Percentiles rank a stretch among this genome's conserved stretches.
Evolutionary conservation across 2,113 vertebrate genomes (phyloP).

Genomic region (Ginglymostoma cirratum): DNA sequence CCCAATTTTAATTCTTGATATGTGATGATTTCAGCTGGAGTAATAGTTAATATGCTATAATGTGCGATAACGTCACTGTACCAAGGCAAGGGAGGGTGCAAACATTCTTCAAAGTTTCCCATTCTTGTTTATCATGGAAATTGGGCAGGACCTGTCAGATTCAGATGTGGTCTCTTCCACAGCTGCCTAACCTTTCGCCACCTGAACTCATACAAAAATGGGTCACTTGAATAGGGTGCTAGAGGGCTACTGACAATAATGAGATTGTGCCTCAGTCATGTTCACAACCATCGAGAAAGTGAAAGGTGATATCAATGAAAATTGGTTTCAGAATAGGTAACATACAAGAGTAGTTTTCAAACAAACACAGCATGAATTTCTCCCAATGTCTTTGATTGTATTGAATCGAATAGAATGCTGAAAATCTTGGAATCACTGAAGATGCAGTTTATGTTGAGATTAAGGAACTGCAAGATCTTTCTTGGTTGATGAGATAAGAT

Average conservation of each 20-base stretch:
- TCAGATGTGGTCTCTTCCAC: background rate
- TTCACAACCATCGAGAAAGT: background rate
- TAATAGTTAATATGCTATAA: background rate
- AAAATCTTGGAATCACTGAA: background rate
- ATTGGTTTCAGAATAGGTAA: background rate
- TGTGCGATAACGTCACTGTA: background rate
- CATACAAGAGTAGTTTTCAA: background rate
- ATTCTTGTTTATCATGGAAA: background rate
- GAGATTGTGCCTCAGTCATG: background rate
- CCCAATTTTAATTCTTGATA: background rate
- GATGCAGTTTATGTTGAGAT: background rate
- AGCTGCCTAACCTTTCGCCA: background rate
- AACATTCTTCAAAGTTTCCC: background rate
- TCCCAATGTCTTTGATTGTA: background rate
- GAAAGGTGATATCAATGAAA: background rate
- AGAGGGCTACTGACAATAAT: background rate
- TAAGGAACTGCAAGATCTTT: background rate
- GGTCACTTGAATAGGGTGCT: background rate
- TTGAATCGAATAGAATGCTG: background rate
- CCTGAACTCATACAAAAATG: background rate
- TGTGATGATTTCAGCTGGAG: background rate
- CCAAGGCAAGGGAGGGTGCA: background rate
- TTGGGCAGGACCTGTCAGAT: background rate
- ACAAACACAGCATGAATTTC: background rate
- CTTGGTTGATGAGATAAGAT: background rate